phyloP scores from a whole-genome alignment of 2,113 vertebrate species.

The Dipodomys ordii region DNA sequence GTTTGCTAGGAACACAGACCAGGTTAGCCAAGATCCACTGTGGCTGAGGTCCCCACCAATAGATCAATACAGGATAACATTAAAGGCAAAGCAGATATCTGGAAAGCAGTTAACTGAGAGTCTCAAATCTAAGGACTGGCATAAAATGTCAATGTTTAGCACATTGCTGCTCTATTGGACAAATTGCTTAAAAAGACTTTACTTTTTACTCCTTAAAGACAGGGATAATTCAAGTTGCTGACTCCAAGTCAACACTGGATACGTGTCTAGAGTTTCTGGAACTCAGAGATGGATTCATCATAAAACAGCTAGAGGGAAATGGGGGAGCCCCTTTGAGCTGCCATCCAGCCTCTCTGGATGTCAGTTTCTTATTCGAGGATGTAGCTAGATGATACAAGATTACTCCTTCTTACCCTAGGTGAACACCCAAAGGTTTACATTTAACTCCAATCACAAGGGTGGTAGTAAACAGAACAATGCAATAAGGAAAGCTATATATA shows the following conservation, averaged over 20 bases:
- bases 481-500: background rate
- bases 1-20: conserved; percentile 14
- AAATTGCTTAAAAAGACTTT: conserved; percentile 39
- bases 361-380: background rate
- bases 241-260: background rate
- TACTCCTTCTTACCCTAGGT: background rate
- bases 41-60: conserved; percentile 53
- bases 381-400: no score
- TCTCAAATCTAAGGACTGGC: conserved; percentile 53
- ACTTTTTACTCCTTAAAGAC: conserved; percentile 15
- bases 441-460: background rate
- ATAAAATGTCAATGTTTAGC: background rate
- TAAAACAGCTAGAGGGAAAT: background rate
- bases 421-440: background rate
- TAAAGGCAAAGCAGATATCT: conserved; percentile 52
- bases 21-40: conserved; percentile 62
- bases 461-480: background rate
- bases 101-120: conserved; percentile 58
- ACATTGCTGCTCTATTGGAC: background rate
- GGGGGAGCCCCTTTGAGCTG: background rate
- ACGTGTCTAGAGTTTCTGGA: background rate
- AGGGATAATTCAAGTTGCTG: conserved; percentile 24
- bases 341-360: no score
- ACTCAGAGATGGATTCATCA: background rate
- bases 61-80: conserved; percentile 63